phyloP scores from a whole-genome alignment of 2,797 vertebrate genomes.

The Cheirogaleus major region DNA sequence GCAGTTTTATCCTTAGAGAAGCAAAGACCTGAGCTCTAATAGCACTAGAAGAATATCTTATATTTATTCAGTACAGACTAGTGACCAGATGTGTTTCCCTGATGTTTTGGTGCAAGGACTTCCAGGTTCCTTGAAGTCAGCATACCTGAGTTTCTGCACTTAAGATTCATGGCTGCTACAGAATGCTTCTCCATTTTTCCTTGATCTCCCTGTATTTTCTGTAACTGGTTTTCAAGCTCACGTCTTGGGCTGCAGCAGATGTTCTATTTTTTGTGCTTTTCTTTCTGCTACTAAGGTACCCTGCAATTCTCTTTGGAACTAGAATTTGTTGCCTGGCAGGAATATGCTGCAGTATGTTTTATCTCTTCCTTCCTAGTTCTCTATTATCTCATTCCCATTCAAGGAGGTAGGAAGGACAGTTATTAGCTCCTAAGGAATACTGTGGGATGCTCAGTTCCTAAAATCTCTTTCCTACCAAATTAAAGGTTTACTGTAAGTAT shows the following conservation, averaged over 20 bases:
- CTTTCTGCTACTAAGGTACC: neutral
- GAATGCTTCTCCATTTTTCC: conserved; percentile 13
- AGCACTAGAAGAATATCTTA: neutral
- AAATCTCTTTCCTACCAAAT: conserved; percentile 5
- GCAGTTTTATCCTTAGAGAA: neutral
- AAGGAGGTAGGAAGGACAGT: neutral
- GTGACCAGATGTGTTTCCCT: neutral
- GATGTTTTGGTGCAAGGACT: neutral
- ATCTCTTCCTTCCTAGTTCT: conserved; percentile 23
- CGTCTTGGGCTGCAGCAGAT: neutral
- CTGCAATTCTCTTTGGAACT: conserved; percentile 10
- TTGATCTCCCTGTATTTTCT: neutral
- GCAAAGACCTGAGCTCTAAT: neutral
- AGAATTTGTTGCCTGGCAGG: neutral
- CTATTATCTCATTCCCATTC: neutral
- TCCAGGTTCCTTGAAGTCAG: neutral
- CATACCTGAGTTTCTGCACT: neutral
- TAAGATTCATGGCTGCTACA: neutral
- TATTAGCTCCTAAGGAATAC: neutral
- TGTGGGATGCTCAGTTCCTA: neutral
- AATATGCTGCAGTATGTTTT: neutral
- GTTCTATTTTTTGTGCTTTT: neutral
- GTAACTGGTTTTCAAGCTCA: neutral
- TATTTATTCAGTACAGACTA: neutral
- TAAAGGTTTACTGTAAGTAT: neutral